Evolutionary conservation across 2,113 vertebrate genomes (phyloP), one percentile per base, ranked within the genome.

Genomic region (Empidonax traillii): DNA sequence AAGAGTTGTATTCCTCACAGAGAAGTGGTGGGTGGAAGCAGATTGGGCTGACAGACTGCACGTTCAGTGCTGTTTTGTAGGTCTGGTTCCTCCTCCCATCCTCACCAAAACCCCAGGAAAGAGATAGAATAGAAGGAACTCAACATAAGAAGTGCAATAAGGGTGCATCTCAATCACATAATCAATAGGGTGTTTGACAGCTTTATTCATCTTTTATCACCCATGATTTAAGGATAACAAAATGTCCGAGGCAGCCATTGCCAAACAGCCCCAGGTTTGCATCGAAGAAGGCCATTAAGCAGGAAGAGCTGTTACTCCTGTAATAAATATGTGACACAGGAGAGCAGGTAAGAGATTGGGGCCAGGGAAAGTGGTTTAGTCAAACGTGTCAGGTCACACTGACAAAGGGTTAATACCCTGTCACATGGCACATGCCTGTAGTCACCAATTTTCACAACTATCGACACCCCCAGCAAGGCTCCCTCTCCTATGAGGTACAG

Each of bases 171-270:
- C 89, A 81, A 74, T 95, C 90, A 93, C 68, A 37, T 69, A 95
- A 97, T 96, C 95, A 84, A 89, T 93, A 88, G 39, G 68, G 31
- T 74, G 51, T 94, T 67, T 93, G 93, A 85, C 66, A 92, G 91
- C 90, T 97, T 97, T 95, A 96, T 87, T 95, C 47, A 73, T 82
- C 66, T 94, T 94, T 94, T 91, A 87, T 95, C 71, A 83, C 46
- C 75, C 83, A 55, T 0, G 1, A 93, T 69, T 94, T 94, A 91
- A 67, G 41, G 74, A 65, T 91, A 96, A 87, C 80, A 75, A 85
- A 96, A 87, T 30, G 61, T 95, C 85, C 12, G 5, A 92, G 72
- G 79, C 89, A 92, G 71, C 86, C 72, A 44, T 67, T 78, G 74
- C 73, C 68, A 58, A 55, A 18, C 31, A 67, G 75, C 94, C 78